Evolutionary conservation across 2,888 invertebrate species (phyloP).

Genomic region (Congeria kusceri): DNA sequence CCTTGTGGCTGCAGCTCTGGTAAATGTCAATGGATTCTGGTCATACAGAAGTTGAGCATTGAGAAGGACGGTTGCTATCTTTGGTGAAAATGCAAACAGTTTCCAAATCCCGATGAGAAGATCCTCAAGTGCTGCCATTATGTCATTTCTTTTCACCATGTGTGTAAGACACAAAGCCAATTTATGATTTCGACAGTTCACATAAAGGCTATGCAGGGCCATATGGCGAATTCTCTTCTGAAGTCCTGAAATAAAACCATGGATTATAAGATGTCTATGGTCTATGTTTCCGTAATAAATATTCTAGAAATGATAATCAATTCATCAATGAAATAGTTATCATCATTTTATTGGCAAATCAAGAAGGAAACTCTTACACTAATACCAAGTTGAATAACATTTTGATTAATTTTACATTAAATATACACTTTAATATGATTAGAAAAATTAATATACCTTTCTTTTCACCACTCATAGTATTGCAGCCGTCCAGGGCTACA

Average conservation of each 20-base stretch:
- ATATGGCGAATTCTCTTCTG: constrained; percentile 37
- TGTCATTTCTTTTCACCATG: constrained; percentile 27
- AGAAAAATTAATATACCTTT: too few species aligned
- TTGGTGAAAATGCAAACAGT: constrained; percentile 34
- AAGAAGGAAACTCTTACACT: too few species aligned
- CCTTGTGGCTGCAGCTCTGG: constrained; percentile 41
- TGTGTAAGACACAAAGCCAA: constrained; percentile 50
- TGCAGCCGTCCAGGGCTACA: too few species aligned
- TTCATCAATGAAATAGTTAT: too few species aligned
- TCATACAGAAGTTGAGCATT: constrained; percentile 37
- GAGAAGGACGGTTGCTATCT: constrained; percentile 30
- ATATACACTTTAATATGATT: too few species aligned
- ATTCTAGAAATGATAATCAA: too few species aligned
- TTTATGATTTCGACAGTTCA: constrained; percentile 51
- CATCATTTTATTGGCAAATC: too few species aligned
- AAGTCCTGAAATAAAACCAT: constrained; percentile 20
- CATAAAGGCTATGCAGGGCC: constrained; percentile 28
- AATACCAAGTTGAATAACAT: too few species aligned
- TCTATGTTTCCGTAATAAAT: too few species aligned
- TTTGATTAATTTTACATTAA: too few species aligned
- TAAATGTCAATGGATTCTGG: constrained; percentile 30
- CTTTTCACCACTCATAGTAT: too few species aligned
- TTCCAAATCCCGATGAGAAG: constrained; percentile 46
- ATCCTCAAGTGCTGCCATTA: constrained; percentile 29
- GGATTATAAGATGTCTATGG: too few species aligned